Base-by-base conservation (phyloP, 2,113 vertebrate genomes). In the Vicugna pacos region DNA sequence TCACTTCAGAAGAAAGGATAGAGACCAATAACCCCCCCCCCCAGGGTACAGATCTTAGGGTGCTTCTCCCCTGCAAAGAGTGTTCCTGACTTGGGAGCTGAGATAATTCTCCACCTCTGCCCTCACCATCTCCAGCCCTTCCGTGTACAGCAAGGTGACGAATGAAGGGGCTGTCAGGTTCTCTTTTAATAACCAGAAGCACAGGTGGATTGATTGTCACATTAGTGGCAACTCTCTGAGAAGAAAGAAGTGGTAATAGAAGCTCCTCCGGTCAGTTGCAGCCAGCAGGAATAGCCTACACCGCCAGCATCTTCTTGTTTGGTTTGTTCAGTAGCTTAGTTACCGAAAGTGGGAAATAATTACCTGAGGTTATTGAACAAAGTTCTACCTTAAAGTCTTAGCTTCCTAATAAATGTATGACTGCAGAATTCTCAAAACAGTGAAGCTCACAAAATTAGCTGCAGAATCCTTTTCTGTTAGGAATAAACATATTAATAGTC, bases 1-100 rank as follows among this genome's bases (percentile, higher is more conserved):
- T 94, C 30, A 70, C 79, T 80, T 90, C 32, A 76, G n/a, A 84
- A 92, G 64, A 35, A 93, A 86, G 73, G 46, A 30, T 56, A 95
- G 56, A 84, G 14, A 60, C 11, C 11, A 60, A 26, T 88, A 50
- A 60, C 70, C 91, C 11, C 22, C 54, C 1, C 48, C 70, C 79
- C 4, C 24, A 14, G 62, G 42, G 81, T 92, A 54, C 10, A 58
- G 56, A 79, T 30, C 46, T 62, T 30, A 48, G 38, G 79, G 52
- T 56, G 4, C 30, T 65, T 87, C 26, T 24, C 42, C 17, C 65
- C 13, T 80, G 52, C 67, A 87, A 76, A 60, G 13, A 35, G 5
- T 42, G 24, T 83, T 52, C 28, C 42, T 42, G 60, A 89, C 77
- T 30, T 95, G 26, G 67, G 48, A 17, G 17, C 20, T 42, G 38